These are phyloP conservation scores for Polyergus mexicanus DNA, from an alignment of 1,140 invertebrate species.

Conservation along the genomic window DNA sequence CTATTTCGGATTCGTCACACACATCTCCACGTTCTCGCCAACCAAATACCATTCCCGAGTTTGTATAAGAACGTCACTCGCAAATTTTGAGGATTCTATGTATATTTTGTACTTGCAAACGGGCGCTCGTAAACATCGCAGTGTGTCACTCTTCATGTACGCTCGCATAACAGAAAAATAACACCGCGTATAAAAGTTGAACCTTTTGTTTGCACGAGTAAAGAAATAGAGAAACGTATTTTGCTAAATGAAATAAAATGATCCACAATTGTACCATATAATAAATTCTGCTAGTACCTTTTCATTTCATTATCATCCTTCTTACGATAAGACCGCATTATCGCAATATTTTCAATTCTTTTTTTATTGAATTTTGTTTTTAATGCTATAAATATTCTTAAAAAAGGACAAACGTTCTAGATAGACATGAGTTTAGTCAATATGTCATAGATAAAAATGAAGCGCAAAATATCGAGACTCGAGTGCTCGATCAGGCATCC, in stretches of 20 bases:
- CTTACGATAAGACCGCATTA: not conserved
- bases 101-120: slow-evolving; percentile 60
- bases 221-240: not conserved
- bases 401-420: not conserved
- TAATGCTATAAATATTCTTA: not conserved
- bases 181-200: slow-evolving; percentile 58
- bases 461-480: not conserved
- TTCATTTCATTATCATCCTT: not conserved
- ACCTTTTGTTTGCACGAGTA: slow-evolving; percentile 36
- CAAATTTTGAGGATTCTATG: slow-evolving; percentile 55
- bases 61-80: slow-evolving; percentile 17
- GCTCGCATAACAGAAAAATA: slow-evolving; percentile 73
- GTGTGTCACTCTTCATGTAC: slow-evolving; percentile 63
- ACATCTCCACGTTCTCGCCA: slow-evolving; percentile 1
- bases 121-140: slow-evolving; percentile 68
- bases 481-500: not conserved
- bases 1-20: slow-evolving; percentile 24
- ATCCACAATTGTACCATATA: not conserved
- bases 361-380: slow-evolving; percentile 3
- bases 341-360: not conserved
- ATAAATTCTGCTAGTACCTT: not conserved
- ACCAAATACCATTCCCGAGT: not conserved
- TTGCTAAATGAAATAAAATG: not conserved
- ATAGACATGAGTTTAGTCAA: not conserved
- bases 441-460: not conserved